A percentile compares a stretch with the other conserved stretches of the same genome.
These are phyloP conservation scores for Hemibagrus wyckioides DNA, from an alignment of 2,113 vertebrate species.

Conservation along the genomic window DNA sequence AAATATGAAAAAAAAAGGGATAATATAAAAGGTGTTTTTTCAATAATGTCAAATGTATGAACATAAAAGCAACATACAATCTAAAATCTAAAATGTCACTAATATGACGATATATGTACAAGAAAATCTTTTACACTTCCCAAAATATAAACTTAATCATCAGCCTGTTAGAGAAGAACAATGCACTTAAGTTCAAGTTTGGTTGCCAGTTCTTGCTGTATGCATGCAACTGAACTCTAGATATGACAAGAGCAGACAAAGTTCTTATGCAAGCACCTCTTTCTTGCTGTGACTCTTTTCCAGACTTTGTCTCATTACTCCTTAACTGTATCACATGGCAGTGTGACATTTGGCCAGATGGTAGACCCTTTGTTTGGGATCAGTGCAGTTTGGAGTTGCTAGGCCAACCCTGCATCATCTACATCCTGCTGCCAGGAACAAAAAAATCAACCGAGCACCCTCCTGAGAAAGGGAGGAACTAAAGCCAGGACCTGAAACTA, in stretches of 20 bases:
- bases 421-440: background rate
- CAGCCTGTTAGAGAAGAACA: background rate
- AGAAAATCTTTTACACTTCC: background rate
- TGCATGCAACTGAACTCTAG: background rate
- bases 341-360: conserved; percentile 16
- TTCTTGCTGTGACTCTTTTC: background rate
- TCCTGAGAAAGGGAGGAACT: conserved; percentile 4
- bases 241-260: background rate
- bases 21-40: too few species aligned
- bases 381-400: conserved; percentile 19
- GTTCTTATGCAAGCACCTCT: background rate
- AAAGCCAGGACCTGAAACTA: conserved; percentile 1
- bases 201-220: background rate
- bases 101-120: background rate
- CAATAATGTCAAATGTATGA: too few species aligned
- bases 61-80: background rate
- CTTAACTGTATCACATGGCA: conserved; percentile 35
- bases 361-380: conserved; percentile 29
- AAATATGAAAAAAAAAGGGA: background rate
- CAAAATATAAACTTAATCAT: too few species aligned
- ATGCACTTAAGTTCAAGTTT: background rate
- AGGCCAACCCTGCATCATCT: conserved; percentile 15
- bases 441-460: background rate
- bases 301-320: conserved; percentile 9
- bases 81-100: background rate